Conservation (phyloP, 2,797 vertebrate genomes). For the Eutrigla gurnardus region DNA sequence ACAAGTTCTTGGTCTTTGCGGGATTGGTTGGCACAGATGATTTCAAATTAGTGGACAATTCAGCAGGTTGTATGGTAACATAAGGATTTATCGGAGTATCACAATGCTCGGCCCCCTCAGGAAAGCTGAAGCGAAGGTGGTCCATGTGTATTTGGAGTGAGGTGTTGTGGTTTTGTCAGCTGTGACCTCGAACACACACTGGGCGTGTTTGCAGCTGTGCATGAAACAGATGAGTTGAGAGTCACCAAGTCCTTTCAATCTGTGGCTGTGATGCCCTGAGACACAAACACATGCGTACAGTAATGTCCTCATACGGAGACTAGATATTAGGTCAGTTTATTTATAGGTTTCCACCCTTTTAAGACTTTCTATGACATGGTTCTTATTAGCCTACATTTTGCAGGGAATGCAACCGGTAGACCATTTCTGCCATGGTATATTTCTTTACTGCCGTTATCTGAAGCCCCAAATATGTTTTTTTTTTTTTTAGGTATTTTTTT, state of each 20-base stretch:
- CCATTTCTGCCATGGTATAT: not conserved
- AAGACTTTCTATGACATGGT: constrained; percentile 10
- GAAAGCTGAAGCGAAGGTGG: not conserved
- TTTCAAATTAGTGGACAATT: not conserved
- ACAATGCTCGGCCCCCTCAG: not conserved
- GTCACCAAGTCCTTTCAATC: not conserved
- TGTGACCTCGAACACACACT: not conserved
- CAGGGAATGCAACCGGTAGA: not conserved
- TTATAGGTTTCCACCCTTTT: constrained; percentile 31
- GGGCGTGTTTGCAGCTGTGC: not conserved
- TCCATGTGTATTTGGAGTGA: not conserved
- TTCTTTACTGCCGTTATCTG: not conserved
- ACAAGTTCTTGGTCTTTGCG: not conserved
- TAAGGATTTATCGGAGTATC: not conserved
- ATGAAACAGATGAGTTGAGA: not conserved
- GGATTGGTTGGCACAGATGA: not conserved
- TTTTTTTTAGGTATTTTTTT: not conserved
- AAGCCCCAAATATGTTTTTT: no score
- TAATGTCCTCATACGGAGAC: not conserved
- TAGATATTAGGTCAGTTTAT: constrained; percentile 22
- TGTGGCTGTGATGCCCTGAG: not conserved
- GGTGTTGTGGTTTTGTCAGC: not conserved
- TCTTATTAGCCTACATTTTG: constrained; percentile 5
- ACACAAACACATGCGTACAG: not conserved
- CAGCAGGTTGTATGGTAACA: not conserved